A percentile compares a stretch with the other conserved stretches of the same genome.
Conservation (phyloP, 2,797 vertebrate species). For the Ambastaia sidthimunki region DNA sequence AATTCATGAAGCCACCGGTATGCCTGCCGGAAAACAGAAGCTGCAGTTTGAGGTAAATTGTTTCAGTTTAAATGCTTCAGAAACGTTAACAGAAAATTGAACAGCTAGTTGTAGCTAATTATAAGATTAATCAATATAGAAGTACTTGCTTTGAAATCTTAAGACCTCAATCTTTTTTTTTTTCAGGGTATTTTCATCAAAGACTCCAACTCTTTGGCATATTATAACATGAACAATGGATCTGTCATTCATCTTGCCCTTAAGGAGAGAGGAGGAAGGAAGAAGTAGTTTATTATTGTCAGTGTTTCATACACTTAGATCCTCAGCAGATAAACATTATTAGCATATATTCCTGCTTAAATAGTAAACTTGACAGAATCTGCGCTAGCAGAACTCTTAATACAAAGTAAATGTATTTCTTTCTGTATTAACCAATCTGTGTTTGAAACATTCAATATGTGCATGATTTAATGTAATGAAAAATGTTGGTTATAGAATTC, state of each 20-base stretch:
- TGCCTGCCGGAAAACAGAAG: conserved; percentile 98
- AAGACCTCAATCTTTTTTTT: conserved; percentile 28
- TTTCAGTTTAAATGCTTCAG: background rate
- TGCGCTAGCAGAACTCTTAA: background rate
- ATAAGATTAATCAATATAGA: background rate
- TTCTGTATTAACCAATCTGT: background rate
- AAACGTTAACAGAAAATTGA: too few species aligned
- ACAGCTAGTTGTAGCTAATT: background rate
- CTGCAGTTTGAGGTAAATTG: conserved; percentile 91
- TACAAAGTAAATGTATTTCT: background rate
- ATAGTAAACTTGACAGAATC: conserved; percentile 6
- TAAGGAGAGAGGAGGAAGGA: conserved; percentile 98
- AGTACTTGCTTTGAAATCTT: background rate
- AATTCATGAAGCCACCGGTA: conserved; percentile 97
- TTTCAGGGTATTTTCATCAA: conserved; percentile 99
- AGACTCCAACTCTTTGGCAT: conserved; percentile 98
- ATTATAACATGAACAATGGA: conserved; percentile 96
- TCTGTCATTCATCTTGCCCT: conserved; percentile 94
- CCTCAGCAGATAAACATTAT: background rate
- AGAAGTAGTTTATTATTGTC: conserved; percentile 79
- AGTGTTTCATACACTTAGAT: too few species aligned
- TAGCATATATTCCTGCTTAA: background rate
- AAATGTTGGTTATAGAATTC: background rate
- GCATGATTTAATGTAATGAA: background rate
- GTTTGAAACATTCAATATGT: background rate